phyloP scores from a whole-genome alignment of 1,140 invertebrate genomes.

The Drosophila nebulosa region DNA sequence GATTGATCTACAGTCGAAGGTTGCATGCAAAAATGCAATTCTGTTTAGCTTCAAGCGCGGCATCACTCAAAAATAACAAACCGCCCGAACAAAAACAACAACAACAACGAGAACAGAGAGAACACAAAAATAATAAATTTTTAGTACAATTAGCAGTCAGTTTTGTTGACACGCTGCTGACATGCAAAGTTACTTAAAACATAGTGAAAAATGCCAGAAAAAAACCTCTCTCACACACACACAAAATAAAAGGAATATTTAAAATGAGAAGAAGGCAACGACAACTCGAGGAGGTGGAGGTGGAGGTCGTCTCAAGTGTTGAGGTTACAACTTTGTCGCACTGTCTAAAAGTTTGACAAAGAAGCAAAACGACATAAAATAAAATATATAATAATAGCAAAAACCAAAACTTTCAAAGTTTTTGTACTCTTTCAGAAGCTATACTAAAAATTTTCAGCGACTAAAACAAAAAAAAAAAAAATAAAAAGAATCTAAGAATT shows the following conservation, averaged over 20 bases:
- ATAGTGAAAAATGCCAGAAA: neutral
- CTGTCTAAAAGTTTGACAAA: neutral
- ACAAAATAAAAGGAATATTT: conserved; percentile 25
- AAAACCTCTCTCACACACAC: conserved; percentile 14
- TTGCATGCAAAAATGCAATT: conserved; percentile 77
- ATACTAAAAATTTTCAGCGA: too few relatives aligned
- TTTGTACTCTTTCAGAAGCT: too few relatives aligned
- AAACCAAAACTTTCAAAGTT: neutral
- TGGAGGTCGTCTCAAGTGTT: neutral
- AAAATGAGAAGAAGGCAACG: neutral
- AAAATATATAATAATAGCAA: neutral
- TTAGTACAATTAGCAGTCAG: conserved; percentile 71
- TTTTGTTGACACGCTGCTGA: conserved; percentile 68
- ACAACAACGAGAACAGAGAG: conserved; percentile 10
- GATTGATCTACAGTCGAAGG: conserved; percentile 76
- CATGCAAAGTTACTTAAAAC: conserved; percentile 74
- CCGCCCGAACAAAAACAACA: neutral
- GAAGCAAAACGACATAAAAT: neutral
- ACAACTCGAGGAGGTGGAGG: neutral
- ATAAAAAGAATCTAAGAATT: too few relatives aligned
- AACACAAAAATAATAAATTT: conserved; percentile 46
- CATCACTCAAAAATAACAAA: conserved; percentile 55
- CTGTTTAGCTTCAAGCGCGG: conserved; percentile 47
- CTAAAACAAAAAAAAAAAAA: too few relatives aligned
- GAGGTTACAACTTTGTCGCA: neutral